Base-by-base conservation (phyloP, 2,797 vertebrate genomes). In the Coendou prehensilis region DNA sequence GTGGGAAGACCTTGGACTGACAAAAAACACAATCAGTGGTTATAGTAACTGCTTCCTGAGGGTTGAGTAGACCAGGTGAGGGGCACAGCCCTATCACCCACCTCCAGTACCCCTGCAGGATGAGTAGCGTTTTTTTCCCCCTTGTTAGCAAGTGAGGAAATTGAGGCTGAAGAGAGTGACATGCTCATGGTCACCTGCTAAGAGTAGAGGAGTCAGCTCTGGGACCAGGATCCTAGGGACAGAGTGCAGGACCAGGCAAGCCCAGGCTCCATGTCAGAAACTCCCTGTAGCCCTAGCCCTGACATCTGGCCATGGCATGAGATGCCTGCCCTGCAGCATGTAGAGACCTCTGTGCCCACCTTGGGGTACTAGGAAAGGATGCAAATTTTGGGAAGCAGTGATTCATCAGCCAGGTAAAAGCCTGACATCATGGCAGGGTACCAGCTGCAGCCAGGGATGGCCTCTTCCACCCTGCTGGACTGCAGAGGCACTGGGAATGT, bases 361-460 rank as follows among this genome's bases (percentile, higher is more conserved):
- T 37, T 56, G 33, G 50, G 61, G 26, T 59, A 79, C 90, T 0
- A 0, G 28, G 41, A 18, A 45, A 9, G 50, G 47, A 33, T 17
- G 37, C 14, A 57, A 56, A 17, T 20, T 52, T 69, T 9, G 3
- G 83, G 67, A 92, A 80, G 64, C 14, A 0, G 5, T 15, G 26
- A 33, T 47, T 84, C 5, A 0, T 17, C 30, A 17, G 52, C 17
- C n/a, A 52, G 54, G 30, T 9, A 13, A 2, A 18, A 15, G 41
- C 37, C 17, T 1, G n/a, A 52, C 15, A 37, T 5, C 2, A 50
- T 3, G 0, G 11, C 3, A 11, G 54, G 33, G 14, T 7, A 9
- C 20, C 30, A 1, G 54, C 52, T 47, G 76, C 2, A 9, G 26
- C 4, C 33, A 0, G 9, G 33, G 8, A 87, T 69, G 9, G 10